Evolutionary conservation across 2,797 vertebrate genomes (phyloP), one percentile per base, ranked within the genome.

Genomic region (Pygocentrus nattereri): DNA sequence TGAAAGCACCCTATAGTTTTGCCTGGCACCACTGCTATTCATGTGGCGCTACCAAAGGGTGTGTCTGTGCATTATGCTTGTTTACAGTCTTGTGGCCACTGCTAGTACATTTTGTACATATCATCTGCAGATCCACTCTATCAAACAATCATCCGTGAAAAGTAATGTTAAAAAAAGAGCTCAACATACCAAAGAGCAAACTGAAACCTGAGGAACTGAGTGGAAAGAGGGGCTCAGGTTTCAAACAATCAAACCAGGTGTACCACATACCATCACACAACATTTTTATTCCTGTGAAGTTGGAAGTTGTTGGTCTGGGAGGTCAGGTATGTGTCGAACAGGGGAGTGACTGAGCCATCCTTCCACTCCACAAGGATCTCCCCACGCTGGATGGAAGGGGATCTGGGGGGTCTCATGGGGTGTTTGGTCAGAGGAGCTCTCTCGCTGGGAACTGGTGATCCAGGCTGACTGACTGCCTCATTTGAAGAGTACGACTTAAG

Each of bases 311-410:
- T 56, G 86, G 88, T 52, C 88, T 86, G 90, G 58, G 87, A 73
- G n/a, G 85, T 76, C 71, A 87, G 59, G 78, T 85, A 88, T 27
- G 73, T 89, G 71, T 94, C 95, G 34, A 96, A 98, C 56, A 97
- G 93, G 1, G 95, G 95, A 0, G 96, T 97, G 72, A 97, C 86
- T 0, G 93, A 96, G 41, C 96, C 95, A 0, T 97, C 95, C 85
- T 97, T 97, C 96, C 95, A 97, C 85, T 96, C 94, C 0, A 97
- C 95, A 72, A 96, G 91, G 89, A 97, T 97, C 87, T 97, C 95
- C 54, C 96, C 96, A 0, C 56, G 94, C 52, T 90, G 94, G 49
- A 95, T 81, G 19, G 90, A 87, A 18, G 96, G 92, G 38, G 94
- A 93, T 34, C 80, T 87, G 5, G 94, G 91, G 2, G 92, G 88